phyloP scores from a whole-genome alignment of 2,888 invertebrate species.

The Cabera pusaria region DNA sequence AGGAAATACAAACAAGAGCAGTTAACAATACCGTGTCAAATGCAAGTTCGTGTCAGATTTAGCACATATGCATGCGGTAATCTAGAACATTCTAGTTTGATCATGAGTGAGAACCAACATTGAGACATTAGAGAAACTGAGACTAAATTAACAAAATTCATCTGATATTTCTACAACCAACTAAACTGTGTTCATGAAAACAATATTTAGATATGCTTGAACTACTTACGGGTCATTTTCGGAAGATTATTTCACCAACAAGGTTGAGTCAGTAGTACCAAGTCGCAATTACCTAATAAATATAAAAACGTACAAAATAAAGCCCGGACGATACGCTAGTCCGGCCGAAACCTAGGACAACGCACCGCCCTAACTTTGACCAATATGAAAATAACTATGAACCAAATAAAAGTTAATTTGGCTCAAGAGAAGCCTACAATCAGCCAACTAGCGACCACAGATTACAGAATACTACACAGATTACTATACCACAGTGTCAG shows the following conservation, averaged over 20 bases:
- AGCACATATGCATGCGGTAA: conserved; percentile 10
- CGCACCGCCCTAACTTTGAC: conserved; percentile 76
- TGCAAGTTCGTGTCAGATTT: conserved; percentile 9
- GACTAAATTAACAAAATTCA: too few relatives aligned
- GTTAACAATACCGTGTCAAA: background rate
- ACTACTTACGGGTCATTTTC: conserved; percentile 79
- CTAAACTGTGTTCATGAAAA: too few relatives aligned
- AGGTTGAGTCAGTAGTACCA: conserved; percentile 40
- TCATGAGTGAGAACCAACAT: too few relatives aligned
- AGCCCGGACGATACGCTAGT: conserved; percentile 81
- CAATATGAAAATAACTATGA: conserved; percentile 63
- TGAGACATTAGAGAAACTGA: too few relatives aligned
- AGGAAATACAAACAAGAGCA: too few relatives aligned
- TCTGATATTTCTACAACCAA: too few relatives aligned
- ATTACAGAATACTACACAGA: too few relatives aligned
- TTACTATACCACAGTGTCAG: too few relatives aligned
- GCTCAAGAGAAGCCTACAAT: conserved; percentile 32
- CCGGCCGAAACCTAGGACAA: conserved; percentile 82
- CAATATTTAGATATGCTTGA: too few relatives aligned
- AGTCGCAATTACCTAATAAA: conserved; percentile 42
- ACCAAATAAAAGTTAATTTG: conserved; percentile 57
- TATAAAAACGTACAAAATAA: conserved; percentile 34
- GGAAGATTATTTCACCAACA: conserved; percentile 44
- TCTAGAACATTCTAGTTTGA: conserved; percentile 51
- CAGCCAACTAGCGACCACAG: conserved; percentile 54